A percentile compares a stretch with the other conserved stretches of the same genome.
Evolutionary conservation across 2,888 invertebrate genomes (phyloP).

Genomic region (Ryuthela nishihirai): DNA sequence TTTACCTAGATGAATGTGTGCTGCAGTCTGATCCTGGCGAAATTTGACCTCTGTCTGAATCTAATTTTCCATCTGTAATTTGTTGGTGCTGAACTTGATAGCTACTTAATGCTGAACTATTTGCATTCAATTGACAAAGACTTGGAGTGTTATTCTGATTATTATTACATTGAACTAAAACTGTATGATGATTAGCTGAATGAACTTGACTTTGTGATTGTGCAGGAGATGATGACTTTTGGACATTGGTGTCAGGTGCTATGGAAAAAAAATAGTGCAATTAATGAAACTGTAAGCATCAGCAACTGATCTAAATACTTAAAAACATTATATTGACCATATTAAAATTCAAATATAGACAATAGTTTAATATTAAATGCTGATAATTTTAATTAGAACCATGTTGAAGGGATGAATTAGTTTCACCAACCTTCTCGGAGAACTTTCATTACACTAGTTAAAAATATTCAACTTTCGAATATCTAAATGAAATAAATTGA

Average conservation of each 20-base stretch:
- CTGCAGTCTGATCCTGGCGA: slow-evolving; percentile 43
- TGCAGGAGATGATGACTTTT: slow-evolving; percentile 21
- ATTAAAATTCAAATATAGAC: too few species aligned
- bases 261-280: too few species aligned
- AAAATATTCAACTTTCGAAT: too few species aligned
- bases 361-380: too few species aligned
- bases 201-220: slow-evolving; percentile 15
- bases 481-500: too few species aligned
- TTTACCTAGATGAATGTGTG: slow-evolving; percentile 41
- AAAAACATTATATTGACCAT: too few species aligned
- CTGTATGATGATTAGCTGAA: slow-evolving; percentile 28
- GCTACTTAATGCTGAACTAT: slow-evolving; percentile 1
- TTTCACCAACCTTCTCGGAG: too few species aligned
- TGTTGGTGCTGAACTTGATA: neutral
- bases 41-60: slow-evolving; percentile 30
- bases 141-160: neutral
- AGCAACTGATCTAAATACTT: too few species aligned
- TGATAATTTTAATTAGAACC: too few species aligned
- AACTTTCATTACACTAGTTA: too few species aligned
- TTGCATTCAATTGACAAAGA: slow-evolving; percentile 23
- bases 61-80: slow-evolving; percentile 28
- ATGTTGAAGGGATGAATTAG: too few species aligned
- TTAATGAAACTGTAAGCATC: too few species aligned
- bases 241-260: neutral
- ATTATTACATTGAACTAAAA: slow-evolving; percentile 2